Percentiles rank a stretch among this genome's conserved stretches.
Conservation (phyloP, 2,113 vertebrate species). For the Barbus barbus region DNA sequence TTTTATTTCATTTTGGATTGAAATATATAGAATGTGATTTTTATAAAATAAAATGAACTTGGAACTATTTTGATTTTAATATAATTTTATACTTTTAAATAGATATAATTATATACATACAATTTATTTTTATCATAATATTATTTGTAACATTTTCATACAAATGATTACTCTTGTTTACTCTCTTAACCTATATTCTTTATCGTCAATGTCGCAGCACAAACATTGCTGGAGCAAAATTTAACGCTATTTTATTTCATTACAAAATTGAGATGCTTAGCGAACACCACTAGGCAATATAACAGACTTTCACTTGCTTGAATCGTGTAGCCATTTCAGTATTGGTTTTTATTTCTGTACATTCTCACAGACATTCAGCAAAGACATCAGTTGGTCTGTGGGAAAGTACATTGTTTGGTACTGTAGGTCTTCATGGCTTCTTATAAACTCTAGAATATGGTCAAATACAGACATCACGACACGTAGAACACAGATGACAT, state of each 20-base stretch:
- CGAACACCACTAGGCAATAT: neutral
- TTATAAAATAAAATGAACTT: no score
- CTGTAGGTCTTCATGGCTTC: slow-evolving; percentile 39
- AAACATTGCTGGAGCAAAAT: neutral
- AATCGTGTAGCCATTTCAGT: slow-evolving; percentile 50
- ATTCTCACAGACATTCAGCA: slow-evolving; percentile 72
- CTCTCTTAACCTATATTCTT: neutral
- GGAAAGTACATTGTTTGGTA: slow-evolving; percentile 62
- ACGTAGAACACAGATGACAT: slow-evolving; percentile 67
- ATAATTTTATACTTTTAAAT: no score
- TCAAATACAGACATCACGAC: slow-evolving; percentile 58
- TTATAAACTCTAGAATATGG: slow-evolving; percentile 70
- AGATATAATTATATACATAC: neutral
- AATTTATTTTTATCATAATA: no score
- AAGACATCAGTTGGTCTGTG: slow-evolving; percentile 55
- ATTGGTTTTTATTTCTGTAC: slow-evolving; percentile 81
- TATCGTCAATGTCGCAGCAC: neutral
- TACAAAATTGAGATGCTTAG: neutral
- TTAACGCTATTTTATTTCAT: no score
- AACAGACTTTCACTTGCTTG: neutral
- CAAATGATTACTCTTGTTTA: no score
- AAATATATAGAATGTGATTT: neutral
- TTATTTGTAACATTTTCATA: no score
- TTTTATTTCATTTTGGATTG: neutral
- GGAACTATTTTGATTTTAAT: no score